Base-by-base conservation (phyloP, 2,888 invertebrate species). In the Antitype chi region DNA sequence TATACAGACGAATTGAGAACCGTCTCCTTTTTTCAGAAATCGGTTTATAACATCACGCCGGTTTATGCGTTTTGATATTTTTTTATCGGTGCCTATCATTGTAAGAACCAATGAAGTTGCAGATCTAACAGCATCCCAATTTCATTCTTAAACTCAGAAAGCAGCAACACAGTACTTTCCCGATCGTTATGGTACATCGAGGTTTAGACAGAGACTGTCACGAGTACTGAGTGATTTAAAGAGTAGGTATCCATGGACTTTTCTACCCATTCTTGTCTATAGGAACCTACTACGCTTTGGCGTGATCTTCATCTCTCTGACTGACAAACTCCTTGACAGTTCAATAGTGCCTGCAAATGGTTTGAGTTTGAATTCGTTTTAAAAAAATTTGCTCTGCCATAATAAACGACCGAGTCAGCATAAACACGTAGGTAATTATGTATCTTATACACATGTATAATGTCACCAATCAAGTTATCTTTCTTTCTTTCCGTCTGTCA, bases 391-490 rank as follows among this genome's bases (percentile, higher is more conserved):
- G 17, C 2, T 28, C 17, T 20, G 20, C 28, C 20, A 4, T 4
- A 38, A 59, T 9, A 59, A 23, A 32, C 6, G 32, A 5, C 20
- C 20, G 9, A 32, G 59, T 60, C 17, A 17, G 20, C 32, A 60
- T 32, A 23, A 32, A 60, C 23, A 32, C 32, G 6, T 60, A 32
- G 23, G 6, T 60, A 23, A 60, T 32, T 23, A 32, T 32, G 20
- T 32, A 60, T 23, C 9, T 60, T 13, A 32, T 60, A 20, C 20
- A 28, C 13, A 15, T 8, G 20, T 47, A 55, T 23, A 57, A 55
- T 68, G n/a, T 52, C 23, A 32, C 67, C 47, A 72, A 80, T 81
- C 15, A 23, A 74, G 52, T 63, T 80, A 80, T 73, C 59, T 38
- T 63, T 62, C 32, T 28, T 67, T 52, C 11, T 52, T 17, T 59